These are phyloP conservation scores for Pelecanoides urinatrix DNA, from an alignment of 2,113 vertebrate genomes.

Conservation along the genomic window DNA sequence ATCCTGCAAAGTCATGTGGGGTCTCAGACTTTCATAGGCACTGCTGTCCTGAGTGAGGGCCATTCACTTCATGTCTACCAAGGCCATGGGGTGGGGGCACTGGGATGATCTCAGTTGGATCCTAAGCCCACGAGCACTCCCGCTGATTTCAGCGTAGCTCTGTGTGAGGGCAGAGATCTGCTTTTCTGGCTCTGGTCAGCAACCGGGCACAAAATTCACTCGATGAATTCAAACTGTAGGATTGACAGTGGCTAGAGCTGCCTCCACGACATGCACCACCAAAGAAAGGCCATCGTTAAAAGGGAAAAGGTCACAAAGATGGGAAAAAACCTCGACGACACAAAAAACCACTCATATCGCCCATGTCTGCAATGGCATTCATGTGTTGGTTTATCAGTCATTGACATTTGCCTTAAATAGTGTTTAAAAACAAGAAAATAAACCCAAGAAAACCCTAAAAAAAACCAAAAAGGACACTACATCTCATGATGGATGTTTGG, in stretches of 20 bases:
- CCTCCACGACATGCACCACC: accelerated
- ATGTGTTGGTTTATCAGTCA: neutral
- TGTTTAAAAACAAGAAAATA: neutral
- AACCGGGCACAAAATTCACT: neutral
- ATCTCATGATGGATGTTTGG: neutral
- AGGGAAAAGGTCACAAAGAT: neutral
- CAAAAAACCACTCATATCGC: accelerated
- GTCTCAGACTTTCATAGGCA: neutral
- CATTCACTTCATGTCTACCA: neutral
- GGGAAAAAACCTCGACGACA: too few relatives aligned
- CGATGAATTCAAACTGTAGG: neutral
- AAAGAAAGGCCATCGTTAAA: neutral
- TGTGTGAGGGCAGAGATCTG: accelerated
- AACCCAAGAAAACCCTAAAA: neutral
- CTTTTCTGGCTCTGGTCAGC: neutral
- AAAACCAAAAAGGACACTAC: neutral
- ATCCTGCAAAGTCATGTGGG: accelerated
- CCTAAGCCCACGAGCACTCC: neutral
- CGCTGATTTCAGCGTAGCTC: neutral
- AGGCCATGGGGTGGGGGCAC: neutral
- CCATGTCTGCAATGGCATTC: neutral
- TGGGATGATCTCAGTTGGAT: neutral
- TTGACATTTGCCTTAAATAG: neutral
- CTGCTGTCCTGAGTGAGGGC: neutral
- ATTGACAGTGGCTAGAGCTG: neutral